Evolutionary conservation across 2,797 vertebrate genomes (phyloP).

Genomic region (Podarcis lilfordi): DNA sequence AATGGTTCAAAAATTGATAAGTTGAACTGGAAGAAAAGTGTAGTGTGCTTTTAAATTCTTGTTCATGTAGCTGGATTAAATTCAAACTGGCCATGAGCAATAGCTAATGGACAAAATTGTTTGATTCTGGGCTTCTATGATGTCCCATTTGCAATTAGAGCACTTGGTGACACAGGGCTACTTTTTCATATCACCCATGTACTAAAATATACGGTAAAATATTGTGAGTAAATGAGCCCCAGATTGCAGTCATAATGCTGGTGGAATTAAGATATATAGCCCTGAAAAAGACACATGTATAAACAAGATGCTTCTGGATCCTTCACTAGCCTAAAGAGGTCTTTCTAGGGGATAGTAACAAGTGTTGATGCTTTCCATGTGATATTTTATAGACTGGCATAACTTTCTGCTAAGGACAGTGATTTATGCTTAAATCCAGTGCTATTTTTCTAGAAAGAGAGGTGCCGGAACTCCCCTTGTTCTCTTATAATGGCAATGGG

Average conservation of each 20-base stretch:
- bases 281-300: no score
- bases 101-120: neutral
- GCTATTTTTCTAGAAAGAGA: no score
- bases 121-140: neutral
- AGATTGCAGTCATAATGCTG: neutral
- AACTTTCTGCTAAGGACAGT: neutral
- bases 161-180: neutral
- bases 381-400: neutral
- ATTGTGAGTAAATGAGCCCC: neutral
- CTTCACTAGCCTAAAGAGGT: neutral
- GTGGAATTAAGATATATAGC: no score
- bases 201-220: neutral
- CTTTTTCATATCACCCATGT: conserved; percentile 26
- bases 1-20: neutral
- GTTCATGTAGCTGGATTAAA: neutral
- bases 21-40: neutral
- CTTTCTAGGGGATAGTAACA: neutral
- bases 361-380: neutral
- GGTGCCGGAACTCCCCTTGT: no score
- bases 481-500: no score
- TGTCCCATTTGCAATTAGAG: neutral
- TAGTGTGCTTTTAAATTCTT: neutral
- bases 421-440: neutral
- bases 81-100: neutral
- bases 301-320: neutral